phyloP scores from a whole-genome alignment of 2,113 vertebrate species.

The Symphodus melops region DNA sequence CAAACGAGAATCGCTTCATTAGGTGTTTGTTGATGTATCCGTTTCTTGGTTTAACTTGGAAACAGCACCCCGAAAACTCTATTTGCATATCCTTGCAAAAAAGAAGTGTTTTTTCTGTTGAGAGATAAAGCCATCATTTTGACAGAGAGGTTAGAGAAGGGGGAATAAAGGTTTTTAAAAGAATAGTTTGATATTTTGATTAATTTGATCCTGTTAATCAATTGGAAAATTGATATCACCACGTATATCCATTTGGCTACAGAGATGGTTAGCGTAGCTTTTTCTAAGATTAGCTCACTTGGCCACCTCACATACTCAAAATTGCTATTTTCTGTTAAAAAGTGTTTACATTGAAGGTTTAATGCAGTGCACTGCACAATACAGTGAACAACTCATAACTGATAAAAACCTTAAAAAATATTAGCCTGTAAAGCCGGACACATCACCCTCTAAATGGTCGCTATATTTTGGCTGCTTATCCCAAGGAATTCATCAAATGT shows the following conservation, averaged over 20 bases:
- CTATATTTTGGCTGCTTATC: too few species aligned
- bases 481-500: not conserved
- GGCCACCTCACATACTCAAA: not conserved
- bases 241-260: not conserved
- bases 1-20: not conserved
- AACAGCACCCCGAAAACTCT: not conserved
- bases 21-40: conserved; percentile 9
- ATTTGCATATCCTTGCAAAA: not conserved
- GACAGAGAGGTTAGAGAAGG: not conserved
- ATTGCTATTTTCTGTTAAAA: too few species aligned
- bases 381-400: not conserved
- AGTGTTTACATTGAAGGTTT: too few species aligned
- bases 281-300: too few species aligned
- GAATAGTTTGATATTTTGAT: not conserved
- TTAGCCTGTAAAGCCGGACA: not conserved
- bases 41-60: not conserved
- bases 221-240: not conserved
- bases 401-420: not conserved
- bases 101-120: not conserved
- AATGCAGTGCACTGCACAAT: not conserved
- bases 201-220: not conserved
- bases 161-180: too few species aligned
- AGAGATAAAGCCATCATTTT: not conserved
- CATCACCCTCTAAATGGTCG: too few species aligned
- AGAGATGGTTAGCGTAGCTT: not conserved